These are phyloP conservation scores for Saccostrea glomerata DNA, from an alignment of 1,140 invertebrate species.

Conservation along the genomic window DNA sequence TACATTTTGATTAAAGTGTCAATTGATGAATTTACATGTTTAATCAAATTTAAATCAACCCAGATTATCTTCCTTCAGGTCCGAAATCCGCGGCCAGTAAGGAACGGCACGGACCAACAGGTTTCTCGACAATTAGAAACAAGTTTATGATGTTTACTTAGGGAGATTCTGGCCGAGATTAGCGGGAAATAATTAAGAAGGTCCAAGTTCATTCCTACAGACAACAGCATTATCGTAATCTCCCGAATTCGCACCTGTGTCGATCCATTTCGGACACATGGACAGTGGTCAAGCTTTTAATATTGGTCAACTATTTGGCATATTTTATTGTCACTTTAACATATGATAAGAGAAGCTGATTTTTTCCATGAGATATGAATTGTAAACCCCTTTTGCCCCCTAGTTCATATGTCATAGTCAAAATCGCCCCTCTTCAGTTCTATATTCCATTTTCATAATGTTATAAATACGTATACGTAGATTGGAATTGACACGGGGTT, in stretches of 20 bases:
- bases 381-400: not conserved
- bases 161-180: not conserved
- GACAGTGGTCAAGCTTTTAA: slow-evolving; percentile 8
- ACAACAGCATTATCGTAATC: not conserved
- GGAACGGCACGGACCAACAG: slow-evolving; percentile 3
- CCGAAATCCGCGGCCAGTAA: not conserved
- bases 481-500: slow-evolving; percentile 23
- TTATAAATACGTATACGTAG: not conserved
- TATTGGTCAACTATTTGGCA: not conserved
- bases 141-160: slow-evolving; percentile 30
- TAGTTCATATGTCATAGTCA: slow-evolving; percentile 8
- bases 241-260: not conserved
- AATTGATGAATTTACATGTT: slow-evolving; percentile 16
- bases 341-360: not conserved
- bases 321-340: not conserved
- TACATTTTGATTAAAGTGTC: not conserved
- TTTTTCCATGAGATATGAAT: not conserved
- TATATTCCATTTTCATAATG: slow-evolving; percentile 4
- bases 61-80: not conserved
- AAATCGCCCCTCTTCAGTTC: not conserved
- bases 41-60: slow-evolving; percentile 14
- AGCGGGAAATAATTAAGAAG: slow-evolving; percentile 10
- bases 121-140: not conserved
- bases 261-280: not conserved
- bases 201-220: slow-evolving; percentile 1